phyloP scores from a whole-genome alignment of 2,888 invertebrate species.

The Adela reaumurella region DNA sequence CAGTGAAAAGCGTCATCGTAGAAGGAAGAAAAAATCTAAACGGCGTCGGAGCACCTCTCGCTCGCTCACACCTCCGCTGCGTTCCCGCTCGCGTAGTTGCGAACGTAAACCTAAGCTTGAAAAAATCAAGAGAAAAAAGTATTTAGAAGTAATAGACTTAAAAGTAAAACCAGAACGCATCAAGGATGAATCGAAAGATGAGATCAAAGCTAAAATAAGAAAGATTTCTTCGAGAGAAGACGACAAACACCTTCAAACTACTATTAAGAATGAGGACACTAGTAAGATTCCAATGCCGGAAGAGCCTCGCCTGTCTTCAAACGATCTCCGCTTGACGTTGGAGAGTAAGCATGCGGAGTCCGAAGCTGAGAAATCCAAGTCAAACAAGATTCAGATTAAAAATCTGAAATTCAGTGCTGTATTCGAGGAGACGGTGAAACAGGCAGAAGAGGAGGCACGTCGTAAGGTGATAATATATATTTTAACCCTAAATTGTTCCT shows the following conservation, averaged over 20 bases:
- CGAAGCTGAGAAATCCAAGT: constrained; percentile 37
- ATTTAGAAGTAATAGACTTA: constrained; percentile 19
- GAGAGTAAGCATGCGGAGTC: constrained; percentile 25
- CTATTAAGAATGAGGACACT: constrained; percentile 24
- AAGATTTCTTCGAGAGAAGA: constrained; percentile 24
- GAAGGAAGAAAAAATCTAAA: constrained; percentile 51
- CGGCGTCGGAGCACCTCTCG: constrained; percentile 26
- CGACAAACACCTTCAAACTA: constrained; percentile 11
- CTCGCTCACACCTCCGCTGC: constrained; percentile 11
- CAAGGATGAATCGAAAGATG: constrained; percentile 18
- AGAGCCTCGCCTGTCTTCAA: constrained; percentile 19
- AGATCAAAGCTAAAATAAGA: constrained; percentile 17
- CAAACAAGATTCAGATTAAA: constrained; percentile 63
- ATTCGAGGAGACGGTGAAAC: constrained; percentile 62
- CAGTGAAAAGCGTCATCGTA: constrained; percentile 51
- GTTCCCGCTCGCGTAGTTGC: constrained; percentile 24
- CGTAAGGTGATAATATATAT: constrained; percentile 24
- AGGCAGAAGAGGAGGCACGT: constrained; percentile 60
- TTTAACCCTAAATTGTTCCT: no score
- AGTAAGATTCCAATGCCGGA: constrained; percentile 40
- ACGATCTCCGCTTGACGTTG: constrained; percentile 23
- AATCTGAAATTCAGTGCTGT: constrained; percentile 65
- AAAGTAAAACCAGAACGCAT: constrained; percentile 20
- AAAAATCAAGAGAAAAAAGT: constrained; percentile 16
- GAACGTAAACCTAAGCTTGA: constrained; percentile 20